A percentile compares a stretch with the other conserved stretches of the same genome.
Evolutionary conservation across 2,797 vertebrate genomes (phyloP).

Genomic region (Antrozous pallidus): DNA sequence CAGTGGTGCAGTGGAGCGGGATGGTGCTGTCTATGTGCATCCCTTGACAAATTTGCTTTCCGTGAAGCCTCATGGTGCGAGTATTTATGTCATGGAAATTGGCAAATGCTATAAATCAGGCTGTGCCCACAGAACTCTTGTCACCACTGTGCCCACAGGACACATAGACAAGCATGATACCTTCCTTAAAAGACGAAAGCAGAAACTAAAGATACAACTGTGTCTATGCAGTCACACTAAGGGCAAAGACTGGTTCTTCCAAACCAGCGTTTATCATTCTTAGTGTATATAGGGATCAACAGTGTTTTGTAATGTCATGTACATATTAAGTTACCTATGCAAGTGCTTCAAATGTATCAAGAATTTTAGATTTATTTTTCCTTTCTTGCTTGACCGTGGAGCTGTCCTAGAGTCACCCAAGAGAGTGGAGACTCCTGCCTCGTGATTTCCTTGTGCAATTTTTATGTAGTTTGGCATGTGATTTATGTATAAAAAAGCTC

Average conservation of each 20-base stretch:
- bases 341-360: not conserved
- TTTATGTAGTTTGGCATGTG: slow-evolving; percentile 2
- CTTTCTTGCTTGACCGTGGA: not conserved
- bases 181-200: not conserved
- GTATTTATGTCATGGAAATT: not conserved
- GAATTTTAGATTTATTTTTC: not conserved
- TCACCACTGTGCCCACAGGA: not conserved
- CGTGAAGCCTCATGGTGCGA: not conserved
- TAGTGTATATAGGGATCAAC: no score
- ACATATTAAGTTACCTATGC: not conserved
- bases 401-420: not conserved
- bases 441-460: not conserved
- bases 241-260: not conserved
- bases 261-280: not conserved
- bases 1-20: accelerated
- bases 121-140: not conserved
- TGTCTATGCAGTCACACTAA: not conserved
- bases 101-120: not conserved
- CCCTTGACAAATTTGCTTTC: not conserved
- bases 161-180: not conserved
- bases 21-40: accelerated
- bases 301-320: not conserved
- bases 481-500: slow-evolving; percentile 29
- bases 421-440: not conserved
- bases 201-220: not conserved